Base-by-base conservation (phyloP, 2,797 vertebrate genomes). In the Phylloscopus collybita region DNA sequence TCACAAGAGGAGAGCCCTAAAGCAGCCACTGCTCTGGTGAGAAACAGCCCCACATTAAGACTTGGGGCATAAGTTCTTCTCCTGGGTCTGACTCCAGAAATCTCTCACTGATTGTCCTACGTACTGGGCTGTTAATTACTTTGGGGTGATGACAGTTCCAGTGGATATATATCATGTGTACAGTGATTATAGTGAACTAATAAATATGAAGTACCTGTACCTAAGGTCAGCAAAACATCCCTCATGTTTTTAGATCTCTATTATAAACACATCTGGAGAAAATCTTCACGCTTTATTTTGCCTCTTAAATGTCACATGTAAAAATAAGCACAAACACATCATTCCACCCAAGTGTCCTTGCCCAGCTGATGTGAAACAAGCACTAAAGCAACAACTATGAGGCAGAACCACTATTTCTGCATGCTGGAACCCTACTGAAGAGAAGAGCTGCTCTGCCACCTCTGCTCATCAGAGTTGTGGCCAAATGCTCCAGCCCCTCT, bases 201-300 rank as follows among this genome's bases (percentile, higher is more conserved):
- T 61, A 61, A 86, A 70, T 56, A 40, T 18, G 16, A 79, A 67
- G 22, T 59, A 80, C 14, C 49, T 57, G 22, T 20, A 47, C n/a
- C 23, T 44, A 60, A 50, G n/a, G 34, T 15, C 56, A 40, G 20
- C 21, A 76, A 89, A 80, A 70, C 30, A 23, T 49, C 42, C 61
- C 12, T 60, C 19, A 3, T 30, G 50, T 50, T 82, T 88, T 57
- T 73, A 73, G 54, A 40, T 54, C 22, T 62, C 50, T 45, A 4
- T 69, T 36, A 75, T 9, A 88, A 94, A 64, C 54, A 86, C 62
- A 86, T 83, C 66, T 95, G 91, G 84, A 95, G 62, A 86, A 95
- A 76, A 93, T 94, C 30, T 66, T 84, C 81, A 54, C 0, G 2
- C 62, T 79, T 87, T 53, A 32, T 76, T 95, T 81, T 73, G 50